Evolutionary conservation across 2,888 invertebrate genomes (phyloP).

Genomic region (Phoronis australis): DNA sequence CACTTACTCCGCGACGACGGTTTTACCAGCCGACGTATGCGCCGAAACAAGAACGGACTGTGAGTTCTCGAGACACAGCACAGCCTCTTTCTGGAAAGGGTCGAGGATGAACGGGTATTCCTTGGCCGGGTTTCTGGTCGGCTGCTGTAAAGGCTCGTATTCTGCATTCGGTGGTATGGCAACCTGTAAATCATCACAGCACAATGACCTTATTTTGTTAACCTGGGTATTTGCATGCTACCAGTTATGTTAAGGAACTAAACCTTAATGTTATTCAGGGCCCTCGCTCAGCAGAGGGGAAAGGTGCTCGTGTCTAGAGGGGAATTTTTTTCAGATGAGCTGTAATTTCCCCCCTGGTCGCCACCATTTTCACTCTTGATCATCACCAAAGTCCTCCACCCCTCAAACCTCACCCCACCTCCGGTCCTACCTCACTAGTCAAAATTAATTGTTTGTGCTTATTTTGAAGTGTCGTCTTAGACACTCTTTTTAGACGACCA

Average conservation of each 20-base stretch:
- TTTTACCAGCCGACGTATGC: slow-evolving; percentile 99
- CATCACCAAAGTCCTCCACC: no score
- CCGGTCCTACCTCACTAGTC: no score
- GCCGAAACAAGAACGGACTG: slow-evolving; percentile 98
- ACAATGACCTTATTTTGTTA: no score
- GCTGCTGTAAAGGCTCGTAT: slow-evolving; percentile 61
- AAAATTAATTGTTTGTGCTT: no score
- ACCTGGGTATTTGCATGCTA: no score
- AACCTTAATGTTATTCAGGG: neutral
- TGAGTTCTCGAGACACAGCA: slow-evolving; percentile 92
- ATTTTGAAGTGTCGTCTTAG: no score
- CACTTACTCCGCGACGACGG: slow-evolving; percentile 89
- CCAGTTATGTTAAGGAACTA: no score
- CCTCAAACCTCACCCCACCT: no score
- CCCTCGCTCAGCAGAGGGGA: neutral
- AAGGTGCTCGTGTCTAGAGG: neutral
- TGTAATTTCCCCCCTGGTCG: no score
- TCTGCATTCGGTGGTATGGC: slow-evolving; percentile 84
- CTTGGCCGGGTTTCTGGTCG: slow-evolving; percentile 67
- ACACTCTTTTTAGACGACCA: no score
- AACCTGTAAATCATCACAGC: slow-evolving; percentile 41
- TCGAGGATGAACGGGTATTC: slow-evolving; percentile 92
- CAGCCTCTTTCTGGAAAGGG: slow-evolving; percentile 96
- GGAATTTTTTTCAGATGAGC: no score
- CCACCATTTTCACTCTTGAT: no score